Evolutionary conservation across 2,888 invertebrate species (phyloP).

Genomic region (Scrobipalpa costella): DNA sequence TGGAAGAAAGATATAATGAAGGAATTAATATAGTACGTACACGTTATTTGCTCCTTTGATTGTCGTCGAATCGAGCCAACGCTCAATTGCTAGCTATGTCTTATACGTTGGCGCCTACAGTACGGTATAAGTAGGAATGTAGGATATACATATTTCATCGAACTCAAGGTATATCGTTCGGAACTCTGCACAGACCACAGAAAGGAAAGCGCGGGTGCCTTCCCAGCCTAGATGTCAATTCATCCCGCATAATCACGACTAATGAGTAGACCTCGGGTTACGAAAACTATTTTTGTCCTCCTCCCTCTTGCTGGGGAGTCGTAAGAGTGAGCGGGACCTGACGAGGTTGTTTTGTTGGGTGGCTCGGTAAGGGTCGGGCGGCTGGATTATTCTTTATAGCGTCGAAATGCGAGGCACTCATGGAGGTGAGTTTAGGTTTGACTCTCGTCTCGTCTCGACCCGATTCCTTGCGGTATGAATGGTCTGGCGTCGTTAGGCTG

Average conservation of each 20-base stretch:
- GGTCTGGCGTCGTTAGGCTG: slow-evolving; percentile 33
- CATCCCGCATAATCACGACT: slow-evolving; percentile 75
- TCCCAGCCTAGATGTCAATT: slow-evolving; percentile 77
- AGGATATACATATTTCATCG: slow-evolving; percentile 24
- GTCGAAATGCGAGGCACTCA: slow-evolving; percentile 75
- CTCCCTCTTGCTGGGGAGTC: slow-evolving; percentile 47
- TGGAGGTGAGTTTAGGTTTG: slow-evolving; percentile 73
- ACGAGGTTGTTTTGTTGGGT: slow-evolving; percentile 51
- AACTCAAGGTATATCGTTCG: slow-evolving; percentile 37
- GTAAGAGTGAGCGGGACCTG: slow-evolving; percentile 57
- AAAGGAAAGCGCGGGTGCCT: slow-evolving; percentile 66
- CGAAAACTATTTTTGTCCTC: slow-evolving; percentile 60
- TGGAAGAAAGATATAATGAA: too few species aligned
- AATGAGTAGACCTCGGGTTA: slow-evolving; percentile 73
- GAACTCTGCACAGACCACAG: slow-evolving; percentile 72
- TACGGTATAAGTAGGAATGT: background rate
- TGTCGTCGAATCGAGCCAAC: too few species aligned
- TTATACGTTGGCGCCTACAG: too few species aligned
- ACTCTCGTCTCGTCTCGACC: slow-evolving; percentile 69
- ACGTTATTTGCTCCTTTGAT: too few species aligned
- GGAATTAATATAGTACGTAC: too few species aligned
- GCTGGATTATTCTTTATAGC: slow-evolving; percentile 77
- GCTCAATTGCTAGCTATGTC: too few species aligned
- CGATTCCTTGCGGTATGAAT: slow-evolving; percentile 66
- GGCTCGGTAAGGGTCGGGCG: slow-evolving; percentile 58